phyloP scores from a whole-genome alignment of 2,888 invertebrate genomes.

The Catotricha subobsoleta region DNA sequence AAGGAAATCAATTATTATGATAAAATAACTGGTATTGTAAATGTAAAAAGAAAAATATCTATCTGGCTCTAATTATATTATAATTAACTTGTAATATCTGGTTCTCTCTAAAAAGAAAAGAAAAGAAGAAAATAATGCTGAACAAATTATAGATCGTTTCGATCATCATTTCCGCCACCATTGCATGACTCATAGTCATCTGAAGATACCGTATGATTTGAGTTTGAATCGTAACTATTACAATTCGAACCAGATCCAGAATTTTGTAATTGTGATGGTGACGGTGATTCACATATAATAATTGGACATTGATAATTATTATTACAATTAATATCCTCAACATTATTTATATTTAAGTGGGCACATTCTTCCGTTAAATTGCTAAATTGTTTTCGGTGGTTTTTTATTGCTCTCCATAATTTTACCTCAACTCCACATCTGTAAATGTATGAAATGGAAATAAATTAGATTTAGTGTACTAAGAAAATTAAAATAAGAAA shows the following conservation, averaged over 20 bases:
- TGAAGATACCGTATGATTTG: constrained; percentile 6
- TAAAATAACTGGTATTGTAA: too few relatives aligned
- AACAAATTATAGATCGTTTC: too few relatives aligned
- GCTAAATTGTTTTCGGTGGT: constrained; percentile 30
- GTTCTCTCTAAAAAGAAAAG: too few relatives aligned
- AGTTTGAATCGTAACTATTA: constrained; percentile 11
- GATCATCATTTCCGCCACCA: constrained; percentile 13
- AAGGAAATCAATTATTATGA: too few relatives aligned
- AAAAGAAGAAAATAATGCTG: too few relatives aligned
- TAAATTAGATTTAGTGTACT: neutral
- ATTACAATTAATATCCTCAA: constrained; percentile 10
- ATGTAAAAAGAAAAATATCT: too few relatives aligned
- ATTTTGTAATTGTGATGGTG: constrained; percentile 4
- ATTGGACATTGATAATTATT: neutral
- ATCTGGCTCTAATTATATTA: too few relatives aligned
- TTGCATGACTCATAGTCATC: constrained; percentile 27
- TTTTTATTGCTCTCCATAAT: constrained; percentile 65
- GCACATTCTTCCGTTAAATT: constrained; percentile 12
- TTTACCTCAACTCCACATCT: constrained; percentile 70
- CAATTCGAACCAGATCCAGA: constrained; percentile 9
- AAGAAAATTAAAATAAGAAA: neutral
- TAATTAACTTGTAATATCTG: too few relatives aligned
- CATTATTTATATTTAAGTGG: constrained; percentile 8
- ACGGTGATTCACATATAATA: neutral
- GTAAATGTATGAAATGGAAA: constrained; percentile 9